Evolutionary conservation across 1,140 invertebrate genomes (phyloP).

Genomic region (Aphelinus atriplicis): DNA sequence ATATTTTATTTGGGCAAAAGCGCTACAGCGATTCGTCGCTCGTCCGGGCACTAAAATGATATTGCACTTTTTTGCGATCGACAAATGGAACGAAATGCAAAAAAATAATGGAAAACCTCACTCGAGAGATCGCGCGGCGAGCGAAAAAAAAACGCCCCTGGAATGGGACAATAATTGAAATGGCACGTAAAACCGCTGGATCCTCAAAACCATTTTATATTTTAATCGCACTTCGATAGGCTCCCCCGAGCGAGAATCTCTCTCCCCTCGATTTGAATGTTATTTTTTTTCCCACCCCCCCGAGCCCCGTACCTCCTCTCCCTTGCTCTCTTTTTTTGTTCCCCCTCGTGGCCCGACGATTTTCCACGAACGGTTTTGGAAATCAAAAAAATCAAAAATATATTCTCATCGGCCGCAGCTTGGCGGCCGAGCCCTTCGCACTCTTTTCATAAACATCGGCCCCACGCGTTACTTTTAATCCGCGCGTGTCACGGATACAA

Average conservation of each 20-base stretch:
- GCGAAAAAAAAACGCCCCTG: constrained; percentile 56
- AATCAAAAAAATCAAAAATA: constrained; percentile 41
- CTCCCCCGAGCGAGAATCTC: constrained; percentile 48
- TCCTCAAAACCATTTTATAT: constrained; percentile 65
- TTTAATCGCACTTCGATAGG: constrained; percentile 62
- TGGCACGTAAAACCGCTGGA: constrained; percentile 63
- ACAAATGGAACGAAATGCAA: constrained; percentile 51
- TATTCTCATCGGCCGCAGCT: neutral
- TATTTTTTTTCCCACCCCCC: neutral
- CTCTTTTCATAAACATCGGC: constrained; percentile 24
- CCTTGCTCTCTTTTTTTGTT: constrained; percentile 11
- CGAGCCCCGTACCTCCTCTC: constrained; percentile 1
- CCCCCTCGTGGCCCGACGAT: constrained; percentile 22
- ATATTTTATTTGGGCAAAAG: constrained; percentile 39
- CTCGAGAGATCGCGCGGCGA: constrained; percentile 47
- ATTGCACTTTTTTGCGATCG: constrained; percentile 60
- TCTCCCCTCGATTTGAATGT: constrained; percentile 34
- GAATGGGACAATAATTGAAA: constrained; percentile 61
- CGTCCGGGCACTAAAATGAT: constrained; percentile 57
- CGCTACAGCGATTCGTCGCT: constrained; percentile 36
- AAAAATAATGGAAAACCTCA: constrained; percentile 45
- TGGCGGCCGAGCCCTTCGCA: neutral
- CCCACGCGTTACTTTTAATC: constrained; percentile 31
- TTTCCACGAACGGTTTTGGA: constrained; percentile 31
- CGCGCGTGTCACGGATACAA: neutral